Percentiles rank a stretch among this genome's conserved stretches.
Conservation (phyloP, 2,888 invertebrate genomes). For the Hirtodrosophila alboralis region DNA sequence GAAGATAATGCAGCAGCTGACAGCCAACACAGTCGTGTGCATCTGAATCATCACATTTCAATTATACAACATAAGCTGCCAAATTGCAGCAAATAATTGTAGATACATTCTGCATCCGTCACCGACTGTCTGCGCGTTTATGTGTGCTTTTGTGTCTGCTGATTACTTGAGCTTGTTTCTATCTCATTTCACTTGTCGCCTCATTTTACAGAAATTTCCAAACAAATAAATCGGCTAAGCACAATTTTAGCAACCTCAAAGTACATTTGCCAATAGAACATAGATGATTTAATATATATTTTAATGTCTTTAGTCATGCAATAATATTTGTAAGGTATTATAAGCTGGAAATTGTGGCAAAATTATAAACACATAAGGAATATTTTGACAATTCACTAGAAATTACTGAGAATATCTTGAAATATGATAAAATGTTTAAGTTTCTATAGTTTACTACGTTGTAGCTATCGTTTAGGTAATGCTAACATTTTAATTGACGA, state of each 20-base stretch:
- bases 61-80: constrained; percentile 63
- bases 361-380: no score
- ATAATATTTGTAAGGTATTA: no score
- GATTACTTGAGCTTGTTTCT: constrained; percentile 21
- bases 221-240: constrained; percentile 26
- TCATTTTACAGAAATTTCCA: constrained; percentile 14
- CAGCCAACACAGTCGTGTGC: constrained; percentile 40
- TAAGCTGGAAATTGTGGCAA: no score
- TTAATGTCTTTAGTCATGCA: no score
- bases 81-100: constrained; percentile 54
- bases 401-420: no score
- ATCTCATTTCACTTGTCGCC: constrained; percentile 21
- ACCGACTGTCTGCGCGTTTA: constrained; percentile 1
- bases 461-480: no score
- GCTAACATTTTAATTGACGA: no score
- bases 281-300: background rate
- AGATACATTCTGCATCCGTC: constrained; percentile 19
- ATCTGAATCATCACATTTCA: constrained; percentile 73
- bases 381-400: no score
- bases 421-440: no score
- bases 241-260: constrained; percentile 2
- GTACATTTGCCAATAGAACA: constrained; percentile 1
- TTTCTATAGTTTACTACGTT: no score
- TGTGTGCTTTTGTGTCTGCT: constrained; percentile 1
- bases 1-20: constrained; percentile 32